Base-by-base conservation (phyloP, 1,140 invertebrate species). In the Xylocopa sonorina region DNA sequence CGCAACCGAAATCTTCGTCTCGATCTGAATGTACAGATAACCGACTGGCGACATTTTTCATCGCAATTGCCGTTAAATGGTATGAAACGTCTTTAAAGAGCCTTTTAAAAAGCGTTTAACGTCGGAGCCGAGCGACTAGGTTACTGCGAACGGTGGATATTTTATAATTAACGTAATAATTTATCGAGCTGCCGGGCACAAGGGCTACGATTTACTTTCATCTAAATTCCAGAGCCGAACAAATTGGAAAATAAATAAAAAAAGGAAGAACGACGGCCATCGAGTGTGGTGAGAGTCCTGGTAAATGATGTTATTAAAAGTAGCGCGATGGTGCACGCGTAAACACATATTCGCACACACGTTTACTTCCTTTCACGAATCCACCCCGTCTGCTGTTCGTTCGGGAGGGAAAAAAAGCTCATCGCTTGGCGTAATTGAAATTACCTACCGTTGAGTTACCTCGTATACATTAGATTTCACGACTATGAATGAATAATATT, bases 151-250 rank as follows among this genome's bases (percentile, higher is more conserved):
- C 71, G 63, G 73, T 82, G 80, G 76, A 88, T 88, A 88, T 89
- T 88, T 89, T 78, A 88, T 91, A 90, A 90, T 91, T 90, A 91
- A 89, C 87, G 87, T 84, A 87, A 91, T 88, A 88, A 90, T 89
- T 90, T 87, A 89, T 89, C 80, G 77, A 72, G 66, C 64, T 32
- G 60, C 43, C 74, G 71, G 64, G 50, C 32, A 80, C 50, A 79
- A 78, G 82, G 66, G 80, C 79, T 69, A n/a, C 29, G 73, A 89
- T 79, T 88, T 79, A 80, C 80, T 87, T 88, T 88, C 77, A 87
- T 87, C 76, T 85, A 89, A 89, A 90, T 90, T 89, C 88, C 81
- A 75, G 81, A 55, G 80, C 83, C 81, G n/a, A n/a, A n/a, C n/a
- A n/a, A 79, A 69, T 69, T 76, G 64, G 64, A 84, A 87, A 87